Evolutionary conservation across 2,888 invertebrate species (phyloP).

Genomic region (Nysson spinosus): DNA sequence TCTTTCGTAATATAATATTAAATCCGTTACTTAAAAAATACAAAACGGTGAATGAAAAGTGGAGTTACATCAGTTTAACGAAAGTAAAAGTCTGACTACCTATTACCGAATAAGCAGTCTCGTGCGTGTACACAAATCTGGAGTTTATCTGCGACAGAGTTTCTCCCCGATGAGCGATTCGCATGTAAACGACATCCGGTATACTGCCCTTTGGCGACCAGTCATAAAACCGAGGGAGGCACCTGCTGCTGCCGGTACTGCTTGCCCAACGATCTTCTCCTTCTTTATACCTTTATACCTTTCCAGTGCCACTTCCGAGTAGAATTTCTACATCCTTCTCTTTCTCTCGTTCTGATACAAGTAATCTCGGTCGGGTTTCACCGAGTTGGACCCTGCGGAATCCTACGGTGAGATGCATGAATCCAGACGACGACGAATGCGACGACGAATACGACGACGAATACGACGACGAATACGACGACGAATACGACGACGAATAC

Average conservation of each 20-base stretch:
- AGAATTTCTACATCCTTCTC: too few relatives aligned
- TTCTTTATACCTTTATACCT: constrained; percentile 1
- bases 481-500: neutral
- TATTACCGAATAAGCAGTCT: neutral
- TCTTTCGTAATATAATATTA: too few relatives aligned
- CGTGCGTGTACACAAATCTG: constrained; percentile 62
- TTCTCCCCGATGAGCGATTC: constrained; percentile 72
- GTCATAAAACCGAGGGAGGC: constrained; percentile 66
- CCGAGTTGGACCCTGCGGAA: too few relatives aligned
- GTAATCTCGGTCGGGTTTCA: neutral
- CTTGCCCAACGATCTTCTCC: neutral
- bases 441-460: too few relatives aligned
- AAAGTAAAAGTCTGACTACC: constrained; percentile 60
- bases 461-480: too few relatives aligned
- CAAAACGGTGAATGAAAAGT: too few relatives aligned
- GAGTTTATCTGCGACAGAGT: constrained; percentile 63
- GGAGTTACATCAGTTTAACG: too few relatives aligned
- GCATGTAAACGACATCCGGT: constrained; percentile 73
- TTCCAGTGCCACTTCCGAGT: constrained; percentile 4
- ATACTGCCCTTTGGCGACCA: constrained; percentile 72
- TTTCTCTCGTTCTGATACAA: too few relatives aligned
- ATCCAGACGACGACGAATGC: too few relatives aligned
- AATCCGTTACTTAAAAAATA: too few relatives aligned
- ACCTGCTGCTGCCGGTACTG: constrained; percentile 48
- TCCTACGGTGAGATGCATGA: too few relatives aligned